Evolutionary conservation across 92 coral and sea anemone genomes (phyloP).

Genomic region (Paramuricea clavata): DNA sequence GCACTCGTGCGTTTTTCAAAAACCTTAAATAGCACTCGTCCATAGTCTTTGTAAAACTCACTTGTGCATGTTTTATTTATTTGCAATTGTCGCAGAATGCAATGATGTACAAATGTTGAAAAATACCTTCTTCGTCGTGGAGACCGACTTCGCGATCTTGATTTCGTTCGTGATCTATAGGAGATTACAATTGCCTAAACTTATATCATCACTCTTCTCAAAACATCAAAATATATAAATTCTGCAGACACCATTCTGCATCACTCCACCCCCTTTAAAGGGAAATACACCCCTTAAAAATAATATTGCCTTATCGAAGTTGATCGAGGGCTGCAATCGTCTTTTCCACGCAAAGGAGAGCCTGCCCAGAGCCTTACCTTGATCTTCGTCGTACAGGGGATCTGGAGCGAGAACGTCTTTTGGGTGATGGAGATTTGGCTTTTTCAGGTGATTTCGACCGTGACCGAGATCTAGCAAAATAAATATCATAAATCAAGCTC

Average conservation of each 20-base stretch:
- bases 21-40: too few species aligned
- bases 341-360: not conserved
- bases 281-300: too few species aligned
- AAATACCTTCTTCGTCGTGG: slow-evolving; percentile 64
- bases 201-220: too few species aligned
- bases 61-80: too few species aligned
- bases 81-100: not conserved
- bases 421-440: slow-evolving; percentile 43
- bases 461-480: slow-evolving; percentile 74
- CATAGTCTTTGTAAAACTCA: too few species aligned
- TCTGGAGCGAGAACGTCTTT: slow-evolving; percentile 77
- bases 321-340: too few species aligned
- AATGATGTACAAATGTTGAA: not conserved
- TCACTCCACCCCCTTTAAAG: too few species aligned
- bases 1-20: too few species aligned
- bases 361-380: slow-evolving; percentile 43
- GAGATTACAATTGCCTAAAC: not conserved
- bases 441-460: slow-evolving; percentile 29
- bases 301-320: too few species aligned
- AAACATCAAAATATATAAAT: too few species aligned
- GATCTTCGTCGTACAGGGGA: slow-evolving; percentile 75
- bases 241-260: too few species aligned
- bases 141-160: slow-evolving; percentile 44
- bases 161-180: slow-evolving; percentile 6
- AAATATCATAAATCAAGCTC: too few species aligned